Base-by-base conservation (phyloP, 2,113 vertebrate species). In the Merops nubicus region DNA sequence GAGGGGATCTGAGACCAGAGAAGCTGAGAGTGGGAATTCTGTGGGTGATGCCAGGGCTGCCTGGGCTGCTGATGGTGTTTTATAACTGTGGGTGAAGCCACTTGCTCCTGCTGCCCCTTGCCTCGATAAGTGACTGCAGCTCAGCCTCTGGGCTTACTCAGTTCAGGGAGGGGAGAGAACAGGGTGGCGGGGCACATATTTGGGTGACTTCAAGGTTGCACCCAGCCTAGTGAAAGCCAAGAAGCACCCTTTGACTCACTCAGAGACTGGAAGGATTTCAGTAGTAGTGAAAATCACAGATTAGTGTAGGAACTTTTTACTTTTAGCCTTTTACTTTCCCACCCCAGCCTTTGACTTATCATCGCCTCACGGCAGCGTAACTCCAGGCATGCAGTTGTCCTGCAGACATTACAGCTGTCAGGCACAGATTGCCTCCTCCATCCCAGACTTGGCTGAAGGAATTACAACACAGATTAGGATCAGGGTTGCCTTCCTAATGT, bases 381-480 rank as follows among this genome's bases (percentile, higher is more conserved):
- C 65, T 84, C 43, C 40, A 47, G 85, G 84, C 64, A 29, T 33
- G 64, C 48, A 54, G 13, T 48, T 6, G 12, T 68, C 57, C 73
- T 83, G 59, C 79, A 92, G 68, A 62, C 93, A 72, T 62, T 91
- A 48, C 1, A 2, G 62, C 79, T 78, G 92, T 91, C 74, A 85
- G 62, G 64, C 51, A 80, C 65, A 62, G 89, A 57, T 85, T 91
- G 56, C 79, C 95, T 77, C 38, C 76, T 81, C 72, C 63, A 63
- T 65, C 70, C 84, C 48, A 12, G 72, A 48, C 73, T 90, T 1
- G 19, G 45, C 51, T 85, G 86, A 82, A 90, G 64, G 77, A 85
- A 91, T 91, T 92, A 90, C 78, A 63, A n/a, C 62, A 64, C 11
- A 95, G 94, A 97, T 96, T 96, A 89, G 38, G 85, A 93, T 96